Evolutionary conservation across 2,113 vertebrate genomes (phyloP).

Genomic region (Leuciscus idus): DNA sequence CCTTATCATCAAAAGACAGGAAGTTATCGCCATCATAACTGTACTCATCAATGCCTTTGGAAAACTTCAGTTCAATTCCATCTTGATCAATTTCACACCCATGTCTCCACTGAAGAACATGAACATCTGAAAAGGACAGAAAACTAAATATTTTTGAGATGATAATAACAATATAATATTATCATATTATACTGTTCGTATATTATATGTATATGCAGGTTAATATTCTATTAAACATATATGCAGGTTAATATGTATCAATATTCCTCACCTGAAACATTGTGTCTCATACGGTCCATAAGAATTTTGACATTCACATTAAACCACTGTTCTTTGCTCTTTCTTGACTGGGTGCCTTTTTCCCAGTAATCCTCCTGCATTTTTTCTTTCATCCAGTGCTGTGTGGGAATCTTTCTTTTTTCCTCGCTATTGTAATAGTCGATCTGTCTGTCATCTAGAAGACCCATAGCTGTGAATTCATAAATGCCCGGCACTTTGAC

Average conservation of each 20-base stretch:
- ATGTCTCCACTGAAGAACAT: constrained; percentile 60
- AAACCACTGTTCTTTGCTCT: constrained; percentile 61
- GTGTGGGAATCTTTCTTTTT: constrained; percentile 43
- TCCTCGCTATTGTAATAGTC: constrained; percentile 57
- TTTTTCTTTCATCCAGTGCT: constrained; percentile 59
- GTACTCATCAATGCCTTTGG: constrained; percentile 50
- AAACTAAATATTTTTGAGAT: neutral
- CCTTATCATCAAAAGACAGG: constrained; percentile 54
- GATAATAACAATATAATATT: neutral
- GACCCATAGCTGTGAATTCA: constrained; percentile 60
- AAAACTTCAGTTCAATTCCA: fast-evolving
- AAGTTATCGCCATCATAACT: constrained; percentile 58
- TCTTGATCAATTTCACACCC: constrained; percentile 42
- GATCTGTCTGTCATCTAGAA: constrained; percentile 59
- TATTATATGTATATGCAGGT: neutral
- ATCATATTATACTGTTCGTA: too few relatives aligned
- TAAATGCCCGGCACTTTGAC: constrained; percentile 42
- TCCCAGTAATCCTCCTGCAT: constrained; percentile 57
- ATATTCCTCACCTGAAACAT: constrained; percentile 13
- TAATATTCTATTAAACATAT: neutral
- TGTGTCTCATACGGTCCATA: constrained; percentile 54
- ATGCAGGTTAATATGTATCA: neutral
- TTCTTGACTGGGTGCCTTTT: constrained; percentile 59
- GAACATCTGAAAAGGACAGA: constrained; percentile 41
- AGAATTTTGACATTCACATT: constrained; percentile 60